Conservation (phyloP, 2,797 vertebrate species). For the Muscicapa striata region DNA sequence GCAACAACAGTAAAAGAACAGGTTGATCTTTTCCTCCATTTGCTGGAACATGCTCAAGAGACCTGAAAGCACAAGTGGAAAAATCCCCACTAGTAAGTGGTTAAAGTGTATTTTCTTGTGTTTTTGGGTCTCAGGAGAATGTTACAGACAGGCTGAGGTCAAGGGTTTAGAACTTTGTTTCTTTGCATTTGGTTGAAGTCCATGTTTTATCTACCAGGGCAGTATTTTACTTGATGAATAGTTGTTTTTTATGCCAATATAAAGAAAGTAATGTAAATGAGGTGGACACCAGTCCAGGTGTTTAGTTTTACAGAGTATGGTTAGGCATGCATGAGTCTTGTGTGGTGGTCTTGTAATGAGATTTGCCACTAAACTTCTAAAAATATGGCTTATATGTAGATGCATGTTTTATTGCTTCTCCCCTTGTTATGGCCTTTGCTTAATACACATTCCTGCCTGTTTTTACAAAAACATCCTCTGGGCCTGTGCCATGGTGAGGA, state of each 20-base stretch:
- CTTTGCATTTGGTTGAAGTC: neutral
- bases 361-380: neutral
- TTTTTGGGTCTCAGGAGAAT: neutral
- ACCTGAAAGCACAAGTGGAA: neutral
- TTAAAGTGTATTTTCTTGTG: constrained; percentile 5
- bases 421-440: neutral
- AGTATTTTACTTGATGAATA: neutral
- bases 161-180: neutral
- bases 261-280: neutral
- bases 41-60: neutral
- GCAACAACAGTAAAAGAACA: neutral
- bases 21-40: constrained; percentile 34
- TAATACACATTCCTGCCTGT: neutral
- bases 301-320: neutral
- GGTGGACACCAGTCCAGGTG: neutral
- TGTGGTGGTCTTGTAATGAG: neutral
- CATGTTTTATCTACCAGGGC: neutral
- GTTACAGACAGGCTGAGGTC: neutral
- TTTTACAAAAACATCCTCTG: neutral
- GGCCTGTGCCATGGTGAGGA: fast-evolving
- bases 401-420: neutral
- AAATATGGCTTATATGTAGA: neutral
- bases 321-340: neutral
- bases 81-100: neutral
- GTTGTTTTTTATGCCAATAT: neutral